Evolutionary conservation across 2,797 vertebrate species (phyloP), one percentile per base, ranked within the genome.

Genomic region (Notoglanidium macrostoma): DNA sequence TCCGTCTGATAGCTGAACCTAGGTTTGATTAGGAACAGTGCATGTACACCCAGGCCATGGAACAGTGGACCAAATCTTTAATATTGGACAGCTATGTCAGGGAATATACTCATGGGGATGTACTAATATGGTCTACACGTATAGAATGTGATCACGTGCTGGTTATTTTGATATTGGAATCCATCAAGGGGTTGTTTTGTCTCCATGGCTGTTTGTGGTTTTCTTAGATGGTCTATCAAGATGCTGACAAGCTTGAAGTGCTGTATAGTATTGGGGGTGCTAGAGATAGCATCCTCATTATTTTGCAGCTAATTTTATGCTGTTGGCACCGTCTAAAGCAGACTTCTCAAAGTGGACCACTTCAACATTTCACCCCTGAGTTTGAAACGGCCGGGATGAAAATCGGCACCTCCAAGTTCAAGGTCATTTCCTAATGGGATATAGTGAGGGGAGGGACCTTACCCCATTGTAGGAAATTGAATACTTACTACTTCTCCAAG

Each of bases 161-260:
- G 40, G 40, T 40, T 40, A 40, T 40, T 40, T 40, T 3, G 40
- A 40, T 65, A 5, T 29, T 65, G 61, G 23, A 11, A 2, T 67
- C 44, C 7, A 29, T 67, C 61, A 32, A 32, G n/a, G 61, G 80
- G 29, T 83, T 83, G 80, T 83, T 67, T 63, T 51, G 61, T 83
- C 80, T 83, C 44, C 17, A 51, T 19, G 61, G 14, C 61, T 83
- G 61, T 83, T 32, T 67, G 80, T 83, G n/a, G 21, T 61, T 80
- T 80, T 12, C 21, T 59, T 61, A 3, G 59, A 82, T 26, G 5
- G 59, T 7, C 59, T 49, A 29, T 82, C 1, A 65, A 19, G n/a
- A 49, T 65, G 40, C 3, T 82, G 14, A 44, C 61, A 40, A 29
- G 4, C 26, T 82, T 49, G 44, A 6, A 65, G 26, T 29, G 61